A percentile compares a stretch with the other conserved stretches of the same genome.
phyloP scores from a whole-genome alignment of 2,113 vertebrate genomes.

The Chionomys nivalis region DNA sequence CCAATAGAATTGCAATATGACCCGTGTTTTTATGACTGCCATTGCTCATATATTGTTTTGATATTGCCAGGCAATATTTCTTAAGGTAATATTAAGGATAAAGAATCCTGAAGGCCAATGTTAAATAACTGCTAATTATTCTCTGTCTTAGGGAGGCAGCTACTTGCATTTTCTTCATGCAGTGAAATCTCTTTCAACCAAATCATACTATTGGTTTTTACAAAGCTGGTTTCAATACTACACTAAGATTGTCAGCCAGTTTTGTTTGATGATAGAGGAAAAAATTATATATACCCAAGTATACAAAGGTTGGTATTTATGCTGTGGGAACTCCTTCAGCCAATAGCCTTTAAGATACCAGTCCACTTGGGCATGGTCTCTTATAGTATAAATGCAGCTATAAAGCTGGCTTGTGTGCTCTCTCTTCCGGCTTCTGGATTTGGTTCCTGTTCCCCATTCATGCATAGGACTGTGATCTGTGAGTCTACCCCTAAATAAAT shows the following conservation, averaged over 20 bases:
- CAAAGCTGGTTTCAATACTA: conserved; percentile 13
- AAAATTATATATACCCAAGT: neutral
- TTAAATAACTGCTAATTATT: neutral
- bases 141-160: neutral
- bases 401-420: too few species aligned
- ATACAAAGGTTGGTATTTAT: neutral
- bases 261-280: neutral
- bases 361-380: too few species aligned
- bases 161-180: neutral
- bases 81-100: neutral
- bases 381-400: too few species aligned
- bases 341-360: too few species aligned
- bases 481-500: too few species aligned
- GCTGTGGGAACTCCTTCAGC: too few species aligned
- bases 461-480: too few species aligned
- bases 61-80: conserved; percentile 2
- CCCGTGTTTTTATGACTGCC: neutral
- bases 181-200: neutral
- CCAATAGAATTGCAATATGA: neutral
- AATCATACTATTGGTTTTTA: neutral
- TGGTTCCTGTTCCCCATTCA: too few species aligned
- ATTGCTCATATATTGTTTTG: neutral
- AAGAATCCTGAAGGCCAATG: neutral
- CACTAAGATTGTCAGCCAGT: neutral
- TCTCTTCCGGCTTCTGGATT: too few species aligned